Evolutionary conservation across 2,113 vertebrate genomes (phyloP).

Genomic region (Marcusenius ussheri): DNA sequence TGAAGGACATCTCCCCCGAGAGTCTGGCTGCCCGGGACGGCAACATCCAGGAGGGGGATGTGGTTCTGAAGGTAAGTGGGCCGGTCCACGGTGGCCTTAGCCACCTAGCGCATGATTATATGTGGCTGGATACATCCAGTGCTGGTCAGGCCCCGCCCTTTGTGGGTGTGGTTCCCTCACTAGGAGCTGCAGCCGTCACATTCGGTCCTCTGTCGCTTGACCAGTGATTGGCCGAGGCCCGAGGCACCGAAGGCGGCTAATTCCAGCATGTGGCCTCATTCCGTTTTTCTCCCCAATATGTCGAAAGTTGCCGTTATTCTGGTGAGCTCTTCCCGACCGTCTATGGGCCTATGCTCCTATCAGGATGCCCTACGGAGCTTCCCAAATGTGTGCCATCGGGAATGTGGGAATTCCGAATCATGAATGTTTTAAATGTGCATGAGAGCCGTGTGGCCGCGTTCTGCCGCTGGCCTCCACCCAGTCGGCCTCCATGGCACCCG

Average conservation of each 20-base stretch:
- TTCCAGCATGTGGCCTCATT: background rate
- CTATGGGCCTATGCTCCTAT: background rate
- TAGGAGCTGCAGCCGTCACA: background rate
- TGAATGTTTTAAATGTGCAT: background rate
- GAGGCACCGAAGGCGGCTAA: background rate
- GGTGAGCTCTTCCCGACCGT: background rate
- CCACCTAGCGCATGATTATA: background rate
- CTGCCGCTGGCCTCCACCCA: background rate
- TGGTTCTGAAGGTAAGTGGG: constrained; percentile 84
- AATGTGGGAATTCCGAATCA: background rate
- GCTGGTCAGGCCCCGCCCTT: too few relatives aligned
- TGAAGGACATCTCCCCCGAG: constrained; percentile 97
- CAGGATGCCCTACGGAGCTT: background rate
- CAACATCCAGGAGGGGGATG: constrained; percentile 97
- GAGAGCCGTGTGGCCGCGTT: background rate
- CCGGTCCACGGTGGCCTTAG: background rate
- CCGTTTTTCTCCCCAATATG: background rate
- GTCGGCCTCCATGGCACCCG: background rate
- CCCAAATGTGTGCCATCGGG: background rate
- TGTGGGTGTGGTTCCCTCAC: background rate
- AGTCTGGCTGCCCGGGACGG: constrained; percentile 94
- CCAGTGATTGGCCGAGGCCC: background rate
- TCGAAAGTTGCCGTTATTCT: background rate
- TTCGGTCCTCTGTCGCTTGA: background rate
- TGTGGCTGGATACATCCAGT: background rate